These are phyloP conservation scores for Erpornis zantholeuca DNA, from an alignment of 2,113 vertebrate genomes.

Conservation along the genomic window DNA sequence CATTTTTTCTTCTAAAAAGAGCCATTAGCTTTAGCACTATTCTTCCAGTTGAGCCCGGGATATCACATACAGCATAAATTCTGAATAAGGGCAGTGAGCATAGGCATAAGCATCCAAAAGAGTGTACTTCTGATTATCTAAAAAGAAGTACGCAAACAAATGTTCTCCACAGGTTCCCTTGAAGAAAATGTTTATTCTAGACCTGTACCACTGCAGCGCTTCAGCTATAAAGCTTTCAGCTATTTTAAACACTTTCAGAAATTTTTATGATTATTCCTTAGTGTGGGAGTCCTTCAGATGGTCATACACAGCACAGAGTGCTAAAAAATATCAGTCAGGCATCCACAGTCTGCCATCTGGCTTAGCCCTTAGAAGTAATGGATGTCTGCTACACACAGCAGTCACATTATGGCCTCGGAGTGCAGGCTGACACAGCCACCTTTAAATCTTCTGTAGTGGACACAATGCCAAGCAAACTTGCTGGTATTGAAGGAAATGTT, in stretches of 20 bases:
- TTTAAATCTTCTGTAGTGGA: background rate
- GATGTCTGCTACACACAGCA: background rate
- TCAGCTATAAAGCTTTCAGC: background rate
- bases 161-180: background rate
- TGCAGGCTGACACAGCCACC: background rate
- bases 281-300: background rate
- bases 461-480: background rate
- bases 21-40: background rate
- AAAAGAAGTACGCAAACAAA: background rate
- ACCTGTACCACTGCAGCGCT: background rate
- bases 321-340: background rate
- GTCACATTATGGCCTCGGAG: background rate
- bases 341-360: background rate
- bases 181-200: background rate
- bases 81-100: background rate
- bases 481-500: background rate
- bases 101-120: background rate
- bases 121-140: background rate
- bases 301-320: background rate
- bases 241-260: background rate
- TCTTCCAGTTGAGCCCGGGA: background rate
- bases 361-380: background rate
- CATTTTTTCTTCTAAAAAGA: background rate
- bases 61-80: background rate
- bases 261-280: background rate